Conservation (phyloP, 2,797 vertebrate species). For the Darevskia nairensis region DNA sequence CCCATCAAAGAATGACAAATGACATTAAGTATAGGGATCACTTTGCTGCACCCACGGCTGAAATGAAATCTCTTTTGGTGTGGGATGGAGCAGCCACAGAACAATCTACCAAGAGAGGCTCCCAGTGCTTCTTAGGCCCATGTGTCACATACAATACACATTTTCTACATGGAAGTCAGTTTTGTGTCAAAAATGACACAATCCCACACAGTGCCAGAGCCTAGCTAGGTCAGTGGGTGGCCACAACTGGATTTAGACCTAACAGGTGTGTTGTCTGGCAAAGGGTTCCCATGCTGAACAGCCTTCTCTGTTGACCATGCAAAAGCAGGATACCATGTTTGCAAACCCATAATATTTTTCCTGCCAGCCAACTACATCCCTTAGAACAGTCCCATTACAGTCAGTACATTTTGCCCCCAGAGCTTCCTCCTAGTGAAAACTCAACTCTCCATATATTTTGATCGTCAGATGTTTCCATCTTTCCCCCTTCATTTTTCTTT, state of each 20-base stretch:
- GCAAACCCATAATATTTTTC: not conserved
- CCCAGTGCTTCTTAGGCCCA: slow-evolving; percentile 38
- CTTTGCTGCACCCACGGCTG: slow-evolving; percentile 59
- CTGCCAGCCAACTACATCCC: not conserved
- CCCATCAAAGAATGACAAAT: slow-evolving; percentile 24
- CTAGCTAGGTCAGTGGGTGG: not conserved
- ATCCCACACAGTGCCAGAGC: not conserved
- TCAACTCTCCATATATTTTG: not conserved
- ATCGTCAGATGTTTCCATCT: not conserved
- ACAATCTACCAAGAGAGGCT: slow-evolving; percentile 14
- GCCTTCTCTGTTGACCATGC: not conserved
- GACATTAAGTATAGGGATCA: slow-evolving; percentile 58
- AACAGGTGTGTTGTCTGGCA: not conserved
- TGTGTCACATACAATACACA: not conserved
- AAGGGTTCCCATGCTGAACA: not conserved
- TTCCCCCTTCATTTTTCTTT: not conserved
- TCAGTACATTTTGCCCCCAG: not conserved
- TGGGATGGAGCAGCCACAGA: slow-evolving; percentile 52
- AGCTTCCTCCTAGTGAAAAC: not conserved
- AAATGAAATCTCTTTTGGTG: slow-evolving; percentile 41
- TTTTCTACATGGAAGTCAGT: not conserved
- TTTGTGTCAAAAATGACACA: not conserved
- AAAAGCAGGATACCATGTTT: not conserved
- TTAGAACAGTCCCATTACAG: not conserved
- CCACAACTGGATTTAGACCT: not conserved